phyloP scores from a whole-genome alignment of 2,888 invertebrate species.

The Tachina lurida region DNA sequence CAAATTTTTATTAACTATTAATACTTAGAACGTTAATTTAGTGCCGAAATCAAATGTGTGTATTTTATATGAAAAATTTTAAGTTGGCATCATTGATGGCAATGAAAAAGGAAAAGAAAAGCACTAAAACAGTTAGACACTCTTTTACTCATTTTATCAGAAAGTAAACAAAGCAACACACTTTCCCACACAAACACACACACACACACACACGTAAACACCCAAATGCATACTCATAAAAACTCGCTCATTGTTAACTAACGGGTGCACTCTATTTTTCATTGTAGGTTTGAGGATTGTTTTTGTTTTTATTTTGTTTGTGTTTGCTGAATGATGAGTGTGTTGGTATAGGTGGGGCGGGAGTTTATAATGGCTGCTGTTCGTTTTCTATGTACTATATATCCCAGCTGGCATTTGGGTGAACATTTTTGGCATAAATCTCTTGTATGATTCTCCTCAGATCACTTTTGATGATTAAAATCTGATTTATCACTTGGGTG shows the following conservation, averaged over 20 bases:
- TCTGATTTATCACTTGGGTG: too few species aligned
- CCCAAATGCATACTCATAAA: background rate
- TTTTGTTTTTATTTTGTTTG: background rate
- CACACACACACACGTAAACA: background rate
- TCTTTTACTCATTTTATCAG: background rate
- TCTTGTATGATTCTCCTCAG: too few species aligned
- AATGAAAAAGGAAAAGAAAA: background rate
- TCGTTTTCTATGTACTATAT: background rate
- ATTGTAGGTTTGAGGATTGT: conserved; percentile 21
- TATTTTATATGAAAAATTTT: background rate
- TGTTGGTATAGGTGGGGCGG: background rate
- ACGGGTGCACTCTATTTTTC: conserved; percentile 13
- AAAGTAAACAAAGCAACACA: conserved; percentile 19
- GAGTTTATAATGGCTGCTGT: conserved; percentile 28
- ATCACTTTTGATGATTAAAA: too few species aligned
- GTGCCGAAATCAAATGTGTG: background rate
- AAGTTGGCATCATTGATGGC: background rate
- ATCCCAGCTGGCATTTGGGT: too few species aligned
- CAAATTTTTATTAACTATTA: background rate
- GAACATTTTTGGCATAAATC: too few species aligned
- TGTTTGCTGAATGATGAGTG: background rate
- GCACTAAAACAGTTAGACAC: background rate
- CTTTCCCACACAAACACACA: conserved; percentile 3
- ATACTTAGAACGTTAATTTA: background rate
- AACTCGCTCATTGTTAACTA: conserved; percentile 21